Conservation (phyloP, 2,113 vertebrate species). For the Pithys albifrons region DNA sequence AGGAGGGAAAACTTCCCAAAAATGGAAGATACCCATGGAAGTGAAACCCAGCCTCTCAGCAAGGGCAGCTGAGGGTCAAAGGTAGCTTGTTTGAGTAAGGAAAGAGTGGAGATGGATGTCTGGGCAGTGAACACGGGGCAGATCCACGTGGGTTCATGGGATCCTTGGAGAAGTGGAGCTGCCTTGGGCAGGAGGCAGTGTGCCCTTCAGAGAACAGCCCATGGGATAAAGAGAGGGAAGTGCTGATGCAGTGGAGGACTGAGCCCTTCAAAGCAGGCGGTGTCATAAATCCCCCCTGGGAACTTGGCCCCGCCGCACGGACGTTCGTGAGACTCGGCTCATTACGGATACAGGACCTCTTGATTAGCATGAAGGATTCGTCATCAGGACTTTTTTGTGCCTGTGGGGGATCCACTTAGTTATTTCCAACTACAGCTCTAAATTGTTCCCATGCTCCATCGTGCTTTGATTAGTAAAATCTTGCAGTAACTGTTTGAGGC, state of each 20-base stretch:
- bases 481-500: constrained; percentile 13
- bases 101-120: background rate
- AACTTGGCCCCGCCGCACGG: background rate
- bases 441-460: constrained; percentile 68
- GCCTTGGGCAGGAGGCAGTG: background rate
- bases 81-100: background rate
- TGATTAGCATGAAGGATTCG: constrained; percentile 34
- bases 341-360: background rate
- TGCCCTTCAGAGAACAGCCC: background rate
- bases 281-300: background rate
- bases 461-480: constrained; percentile 57
- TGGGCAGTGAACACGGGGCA: background rate
- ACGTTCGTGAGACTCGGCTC: background rate
- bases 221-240: background rate
- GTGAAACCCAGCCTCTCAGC: background rate
- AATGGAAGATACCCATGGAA: background rate
- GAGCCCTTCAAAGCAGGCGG: background rate
- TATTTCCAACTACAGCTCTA: constrained; percentile 50
- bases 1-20: background rate
- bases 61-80: background rate
- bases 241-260: background rate
- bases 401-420: constrained; percentile 56
- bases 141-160: background rate
- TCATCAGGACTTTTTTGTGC: constrained; percentile 33
- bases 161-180: accelerated